These are phyloP conservation scores for Dicentrarchus labrax DNA, from an alignment of 2,113 vertebrate genomes.

Conservation along the genomic window DNA sequence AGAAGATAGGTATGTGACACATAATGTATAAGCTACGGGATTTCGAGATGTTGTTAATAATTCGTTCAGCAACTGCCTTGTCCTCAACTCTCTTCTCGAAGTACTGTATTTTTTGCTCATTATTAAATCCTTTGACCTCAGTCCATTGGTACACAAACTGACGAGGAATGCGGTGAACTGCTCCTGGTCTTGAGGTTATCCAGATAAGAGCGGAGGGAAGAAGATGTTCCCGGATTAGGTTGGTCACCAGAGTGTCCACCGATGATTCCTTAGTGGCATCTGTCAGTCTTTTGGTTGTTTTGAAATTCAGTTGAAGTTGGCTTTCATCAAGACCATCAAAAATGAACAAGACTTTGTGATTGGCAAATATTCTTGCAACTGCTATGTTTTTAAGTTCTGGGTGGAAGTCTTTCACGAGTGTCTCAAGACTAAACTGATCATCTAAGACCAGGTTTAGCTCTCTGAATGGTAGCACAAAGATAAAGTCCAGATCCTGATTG, in stretches of 20 bases:
- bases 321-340: slow-evolving; percentile 60
- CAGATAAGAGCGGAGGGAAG: slow-evolving; percentile 47
- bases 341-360: slow-evolving; percentile 46
- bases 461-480: slow-evolving; percentile 52
- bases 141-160: not conserved
- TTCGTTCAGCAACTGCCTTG: slow-evolving; percentile 15
- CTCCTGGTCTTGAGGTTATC: slow-evolving; percentile 58
- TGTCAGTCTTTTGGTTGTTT: not conserved
- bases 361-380: not conserved
- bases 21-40: slow-evolving; percentile 55
- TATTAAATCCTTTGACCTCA: slow-evolving; percentile 59
- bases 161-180: not conserved
- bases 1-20: slow-evolving; percentile 64
- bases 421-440: slow-evolving; percentile 29
- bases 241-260: slow-evolving; percentile 54
- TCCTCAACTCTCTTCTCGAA: slow-evolving; percentile 50
- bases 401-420: slow-evolving; percentile 40
- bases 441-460: slow-evolving; percentile 53
- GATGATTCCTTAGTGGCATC: slow-evolving; percentile 5
- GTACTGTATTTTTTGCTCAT: slow-evolving; percentile 53
- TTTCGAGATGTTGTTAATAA: slow-evolving; percentile 7
- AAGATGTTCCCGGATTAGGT: slow-evolving; percentile 44
- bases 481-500: slow-evolving; percentile 52
- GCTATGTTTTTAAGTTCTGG: slow-evolving; percentile 16
- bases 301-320: slow-evolving; percentile 33